Base-by-base conservation (phyloP, 2,797 vertebrate species). In the Platalea minor region DNA sequence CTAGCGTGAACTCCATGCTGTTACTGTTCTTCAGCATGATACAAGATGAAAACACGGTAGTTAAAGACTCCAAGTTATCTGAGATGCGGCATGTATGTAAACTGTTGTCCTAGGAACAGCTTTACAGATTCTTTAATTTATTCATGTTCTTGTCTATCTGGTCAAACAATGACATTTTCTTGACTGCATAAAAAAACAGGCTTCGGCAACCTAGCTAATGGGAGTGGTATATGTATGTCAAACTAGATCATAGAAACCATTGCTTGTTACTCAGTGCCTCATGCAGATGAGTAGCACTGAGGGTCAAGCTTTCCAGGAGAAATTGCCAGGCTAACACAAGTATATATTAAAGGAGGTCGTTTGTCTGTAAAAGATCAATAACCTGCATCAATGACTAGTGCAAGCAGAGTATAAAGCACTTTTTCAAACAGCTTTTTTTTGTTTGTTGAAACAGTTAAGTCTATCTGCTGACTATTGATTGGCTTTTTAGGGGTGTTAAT, bases 311-410 rank as follows among this genome's bases (percentile, higher is more conserved):
- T 95, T 96, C 77, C 74, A 79, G 53, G 70, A 96, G 73, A 92
- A 94, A 80, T 87, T 76, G 56, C 72, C 73, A 53, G 89, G 59
- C 92, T 97, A 96, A 94, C 80, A 80, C 20, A 76, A 85, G 61
- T 77, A 11, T 85, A 48, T 94, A 53, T 93, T 96, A 87, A 89
- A 63, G 85, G 82, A 93, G 75, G 54, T 83, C 83, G 73, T 95
- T 96, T 95, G 83, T 80, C 68, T 94, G 78, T 91, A 94, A 73
- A 96, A 97, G 84, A 95, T 97, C 92, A 91, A 88, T 97, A 95
- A 45, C 33, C 61, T 92, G 53, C 79, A 83, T 84, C 91, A 92
- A 43, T 85, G 91, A 88, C 45, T 95, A 26, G 39, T 91, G 56
- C 78, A 89, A 93, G 51, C 23, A 76, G 76, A 73, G 91, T 94